Percentiles rank a stretch among this genome's conserved stretches.
Evolutionary conservation across 2,113 vertebrate genomes (phyloP).

Genomic region (Hipposideros armiger): DNA sequence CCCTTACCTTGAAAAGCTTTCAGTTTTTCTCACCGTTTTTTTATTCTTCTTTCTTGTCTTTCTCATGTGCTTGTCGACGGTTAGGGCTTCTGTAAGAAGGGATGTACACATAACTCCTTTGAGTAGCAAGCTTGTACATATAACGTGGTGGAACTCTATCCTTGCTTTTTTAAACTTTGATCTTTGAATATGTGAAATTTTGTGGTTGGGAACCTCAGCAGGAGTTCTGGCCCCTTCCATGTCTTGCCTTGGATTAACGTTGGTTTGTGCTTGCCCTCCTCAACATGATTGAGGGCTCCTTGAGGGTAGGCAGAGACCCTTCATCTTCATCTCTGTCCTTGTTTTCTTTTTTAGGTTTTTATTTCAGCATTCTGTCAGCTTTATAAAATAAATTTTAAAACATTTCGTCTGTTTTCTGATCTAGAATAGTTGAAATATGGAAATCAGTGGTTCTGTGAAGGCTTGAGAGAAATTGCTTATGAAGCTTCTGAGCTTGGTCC

Average conservation of each 20-base stretch:
- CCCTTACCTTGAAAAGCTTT: not conserved
- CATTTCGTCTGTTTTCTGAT: not conserved
- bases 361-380: not conserved
- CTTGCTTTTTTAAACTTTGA: not conserved
- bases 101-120: not conserved
- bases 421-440: not conserved
- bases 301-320: not conserved
- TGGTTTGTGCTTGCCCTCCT: not conserved
- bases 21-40: not conserved
- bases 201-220: not conserved
- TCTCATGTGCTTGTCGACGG: not conserved
- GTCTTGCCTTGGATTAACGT: not conserved
- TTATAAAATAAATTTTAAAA: slow-evolving; percentile 46
- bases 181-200: not conserved
- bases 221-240: not conserved
- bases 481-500: not conserved
- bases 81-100: not conserved
- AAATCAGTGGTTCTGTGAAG: not conserved
- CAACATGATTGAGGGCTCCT: not conserved
- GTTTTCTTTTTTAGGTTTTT: slow-evolving; percentile 31
- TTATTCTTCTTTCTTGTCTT: not conserved
- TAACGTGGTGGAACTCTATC: not conserved
- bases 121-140: not conserved
- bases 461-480: not conserved
- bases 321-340: not conserved